These are phyloP conservation scores for Sigmodon hispidus DNA, from an alignment of 2,113 vertebrate species.

Conservation along the genomic window DNA sequence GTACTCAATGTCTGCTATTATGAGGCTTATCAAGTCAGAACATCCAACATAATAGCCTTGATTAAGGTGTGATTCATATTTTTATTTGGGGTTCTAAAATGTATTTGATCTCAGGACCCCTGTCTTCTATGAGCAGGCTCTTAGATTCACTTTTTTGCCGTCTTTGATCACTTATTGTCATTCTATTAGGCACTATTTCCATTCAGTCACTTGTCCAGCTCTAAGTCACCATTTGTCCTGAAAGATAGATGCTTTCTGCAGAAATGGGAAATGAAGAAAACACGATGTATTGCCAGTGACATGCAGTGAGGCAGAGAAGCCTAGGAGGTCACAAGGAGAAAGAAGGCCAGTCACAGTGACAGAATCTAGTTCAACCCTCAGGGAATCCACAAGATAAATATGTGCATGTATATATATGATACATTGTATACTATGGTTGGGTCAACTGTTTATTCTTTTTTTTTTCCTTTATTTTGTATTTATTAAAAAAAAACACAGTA, in stretches of 20 bases:
- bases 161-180: background rate
- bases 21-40: background rate
- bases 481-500: too few species aligned
- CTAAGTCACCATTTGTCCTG: background rate
- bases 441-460: background rate
- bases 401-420: background rate
- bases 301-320: background rate
- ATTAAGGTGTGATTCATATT: background rate
- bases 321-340: background rate
- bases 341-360: background rate
- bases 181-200: background rate
- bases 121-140: background rate
- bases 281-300: background rate
- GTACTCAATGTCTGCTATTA: background rate
- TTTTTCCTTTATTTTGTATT: too few species aligned
- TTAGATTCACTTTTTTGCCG: background rate
- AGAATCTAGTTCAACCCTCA: background rate
- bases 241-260: background rate
- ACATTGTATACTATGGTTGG: background rate
- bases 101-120: background rate
- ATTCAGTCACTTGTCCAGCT: background rate
- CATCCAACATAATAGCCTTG: background rate
- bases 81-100: conserved; percentile 29
- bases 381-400: background rate
- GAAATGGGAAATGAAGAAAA: background rate